Evolutionary conservation across 2,113 vertebrate species (phyloP), one percentile per base, ranked within the genome.

Genomic region (Lepidothrix coronata): DNA sequence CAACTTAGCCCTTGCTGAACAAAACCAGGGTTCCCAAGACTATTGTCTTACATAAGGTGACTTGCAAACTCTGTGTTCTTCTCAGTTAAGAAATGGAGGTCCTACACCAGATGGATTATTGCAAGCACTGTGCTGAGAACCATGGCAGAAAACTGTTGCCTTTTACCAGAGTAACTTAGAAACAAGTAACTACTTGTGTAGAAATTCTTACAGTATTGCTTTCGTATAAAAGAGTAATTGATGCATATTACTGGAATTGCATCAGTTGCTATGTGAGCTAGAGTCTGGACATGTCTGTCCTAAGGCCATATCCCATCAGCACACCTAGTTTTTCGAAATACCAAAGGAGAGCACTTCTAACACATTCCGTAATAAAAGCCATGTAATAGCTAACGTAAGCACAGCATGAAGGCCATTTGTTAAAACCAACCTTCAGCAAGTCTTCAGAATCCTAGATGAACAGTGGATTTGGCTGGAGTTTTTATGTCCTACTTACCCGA

Each of bases 401-500:
- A 73, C 31, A 91, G 37, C 16, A 85, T 54, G 46, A 85, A 49
- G 4, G 18, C 31, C 18, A 35, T 54, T 70, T 94, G 37, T 71
- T 76, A 79, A 61, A 81, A 85, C 51, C 66, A 91, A 68, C 17
- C n/a, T 68, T 59, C 83, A 76, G 41, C 30, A 75, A 28, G 46
- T 65, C 35, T 94, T 48, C 58, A 79, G 52, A 81, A 70, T 68
- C 43, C 20, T 63, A 44, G 27, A 75, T 46, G 33, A 58, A 52
- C 46, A 31, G 31, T 7, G 12, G 31, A 62, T 80, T 70, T 85
- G 24, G 6, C 9, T 58, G 28, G 24, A 19, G 25, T 52, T 78
- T 59, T 78, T 65, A 6, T 43, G 41, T 91, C 25, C 84, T 37
- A 83, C 95, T 96, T 96, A 98, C 98, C 97, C 98, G 98, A 91